phyloP scores from a whole-genome alignment of 2,797 vertebrate genomes.

The Clangula hyemalis region DNA sequence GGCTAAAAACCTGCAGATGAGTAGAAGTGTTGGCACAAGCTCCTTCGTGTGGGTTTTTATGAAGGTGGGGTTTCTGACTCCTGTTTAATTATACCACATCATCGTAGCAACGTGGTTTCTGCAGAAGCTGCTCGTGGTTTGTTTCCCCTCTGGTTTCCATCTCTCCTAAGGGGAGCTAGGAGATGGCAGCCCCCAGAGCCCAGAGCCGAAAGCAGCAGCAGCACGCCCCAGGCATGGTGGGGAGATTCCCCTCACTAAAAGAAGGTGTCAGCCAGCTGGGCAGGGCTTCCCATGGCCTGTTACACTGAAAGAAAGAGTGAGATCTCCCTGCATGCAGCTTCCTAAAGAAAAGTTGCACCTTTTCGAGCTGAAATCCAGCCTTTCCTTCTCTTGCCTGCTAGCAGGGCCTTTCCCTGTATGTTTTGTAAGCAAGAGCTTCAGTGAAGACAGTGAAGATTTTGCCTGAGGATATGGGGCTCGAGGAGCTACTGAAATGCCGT shows the following conservation, averaged over 20 bases:
- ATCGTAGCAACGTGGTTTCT: neutral
- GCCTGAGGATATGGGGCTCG: conserved; percentile 19
- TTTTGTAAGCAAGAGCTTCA: neutral
- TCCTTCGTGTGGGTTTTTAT: neutral
- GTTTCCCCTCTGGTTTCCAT: neutral
- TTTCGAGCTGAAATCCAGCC: neutral
- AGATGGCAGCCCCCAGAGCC: neutral
- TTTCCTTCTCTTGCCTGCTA: neutral
- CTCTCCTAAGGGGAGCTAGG: neutral
- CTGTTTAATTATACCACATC: neutral
- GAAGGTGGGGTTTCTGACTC: neutral
- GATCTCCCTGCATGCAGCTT: fast-evolving
- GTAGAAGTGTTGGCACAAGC: neutral
- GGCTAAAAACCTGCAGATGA: neutral
- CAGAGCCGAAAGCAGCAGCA: neutral
- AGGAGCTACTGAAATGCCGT: neutral
- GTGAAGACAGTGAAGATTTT: conserved; percentile 6
- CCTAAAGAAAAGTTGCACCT: neutral
- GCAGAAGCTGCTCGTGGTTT: neutral
- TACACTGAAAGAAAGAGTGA: neutral
- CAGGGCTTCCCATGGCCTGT: neutral
- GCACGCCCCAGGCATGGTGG: neutral
- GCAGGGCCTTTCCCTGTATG: neutral
- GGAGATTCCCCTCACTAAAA: neutral
- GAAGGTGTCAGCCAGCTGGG: neutral